These are phyloP conservation scores for Schizopygopsis pylzovi DNA, from an alignment of 2,797 vertebrate species.

Conservation along the genomic window DNA sequence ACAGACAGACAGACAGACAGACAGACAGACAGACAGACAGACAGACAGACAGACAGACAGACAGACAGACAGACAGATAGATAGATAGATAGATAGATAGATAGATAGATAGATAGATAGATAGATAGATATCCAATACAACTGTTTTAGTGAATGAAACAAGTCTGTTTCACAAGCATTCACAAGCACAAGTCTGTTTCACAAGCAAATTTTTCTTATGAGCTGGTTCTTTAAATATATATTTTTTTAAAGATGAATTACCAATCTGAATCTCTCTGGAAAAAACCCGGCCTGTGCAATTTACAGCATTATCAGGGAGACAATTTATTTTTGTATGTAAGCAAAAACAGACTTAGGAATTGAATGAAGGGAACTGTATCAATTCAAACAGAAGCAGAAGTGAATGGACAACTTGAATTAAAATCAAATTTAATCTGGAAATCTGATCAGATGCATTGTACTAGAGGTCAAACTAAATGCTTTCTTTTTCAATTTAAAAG, in stretches of 20 bases:
- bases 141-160: background rate
- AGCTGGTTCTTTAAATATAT: background rate
- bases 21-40: accelerated
- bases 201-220: background rate
- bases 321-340: background rate
- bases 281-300: no score
- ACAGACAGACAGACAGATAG: background rate
- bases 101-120: background rate
- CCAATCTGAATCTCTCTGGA: background rate
- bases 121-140: background rate
- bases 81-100: background rate
- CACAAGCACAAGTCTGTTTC: no score
- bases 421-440: background rate
- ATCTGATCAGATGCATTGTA: background rate
- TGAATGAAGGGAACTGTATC: background rate
- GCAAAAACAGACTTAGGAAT: background rate
- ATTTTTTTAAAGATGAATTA: background rate
- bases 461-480: no score
- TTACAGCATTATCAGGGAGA: no score
- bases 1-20: no score
- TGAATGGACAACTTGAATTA: background rate
- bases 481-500: background rate
- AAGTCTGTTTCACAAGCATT: background rate
- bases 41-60: no score
- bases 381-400: background rate